phyloP scores from a whole-genome alignment of 2,113 vertebrate genomes.

The Argyrosomus japonicus region DNA sequence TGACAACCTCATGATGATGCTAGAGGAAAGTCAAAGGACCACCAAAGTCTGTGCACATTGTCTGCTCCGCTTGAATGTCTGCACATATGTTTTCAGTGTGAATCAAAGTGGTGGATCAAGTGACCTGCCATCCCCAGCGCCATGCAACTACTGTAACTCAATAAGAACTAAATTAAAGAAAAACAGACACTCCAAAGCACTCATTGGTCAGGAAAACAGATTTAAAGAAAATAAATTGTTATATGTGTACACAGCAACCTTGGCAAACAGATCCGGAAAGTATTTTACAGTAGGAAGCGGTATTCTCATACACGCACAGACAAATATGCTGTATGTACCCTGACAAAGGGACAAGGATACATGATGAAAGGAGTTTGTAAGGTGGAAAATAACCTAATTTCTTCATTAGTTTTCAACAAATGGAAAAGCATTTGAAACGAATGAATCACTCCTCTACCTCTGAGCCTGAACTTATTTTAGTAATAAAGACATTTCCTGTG shows the following conservation, averaged over 20 bases:
- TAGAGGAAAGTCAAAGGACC: neutral
- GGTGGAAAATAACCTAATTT: slow-evolving; percentile 15
- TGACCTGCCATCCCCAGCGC: too few species aligned
- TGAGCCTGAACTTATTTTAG: slow-evolving; percentile 41
- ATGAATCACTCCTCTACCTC: slow-evolving; percentile 36
- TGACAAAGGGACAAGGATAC: slow-evolving; percentile 12
- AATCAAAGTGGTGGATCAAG: too few species aligned
- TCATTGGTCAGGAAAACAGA: neutral
- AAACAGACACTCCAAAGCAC: too few species aligned
- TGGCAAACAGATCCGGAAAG: neutral
- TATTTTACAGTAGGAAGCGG: neutral
- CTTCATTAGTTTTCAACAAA: slow-evolving; percentile 21
- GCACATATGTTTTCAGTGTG: neutral
- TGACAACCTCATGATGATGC: neutral
- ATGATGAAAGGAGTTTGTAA: neutral
- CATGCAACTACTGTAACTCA: too few species aligned
- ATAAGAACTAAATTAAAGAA: too few species aligned
- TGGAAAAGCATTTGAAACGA: slow-evolving; percentile 46
- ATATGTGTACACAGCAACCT: too few species aligned
- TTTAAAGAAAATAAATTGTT: neutral
- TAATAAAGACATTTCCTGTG: slow-evolving; percentile 60
- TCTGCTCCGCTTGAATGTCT: neutral
- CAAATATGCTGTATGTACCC: neutral
- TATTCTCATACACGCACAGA: neutral
- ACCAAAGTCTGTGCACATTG: neutral